Conservation (phyloP, 2,113 vertebrate genomes). For the Cyprinodon variegatus region DNA sequence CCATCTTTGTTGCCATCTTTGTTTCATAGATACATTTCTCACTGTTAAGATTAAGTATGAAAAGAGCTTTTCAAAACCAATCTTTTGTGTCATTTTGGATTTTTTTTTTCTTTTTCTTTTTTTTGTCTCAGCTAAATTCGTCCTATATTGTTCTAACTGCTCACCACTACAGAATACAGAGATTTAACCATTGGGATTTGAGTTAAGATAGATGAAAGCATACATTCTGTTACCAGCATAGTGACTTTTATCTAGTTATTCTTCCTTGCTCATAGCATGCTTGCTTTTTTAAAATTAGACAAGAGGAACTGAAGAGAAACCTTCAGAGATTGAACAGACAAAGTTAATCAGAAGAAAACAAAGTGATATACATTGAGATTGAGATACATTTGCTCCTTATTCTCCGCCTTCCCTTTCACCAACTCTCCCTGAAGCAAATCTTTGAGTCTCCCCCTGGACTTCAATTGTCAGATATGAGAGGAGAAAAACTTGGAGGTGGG, state of each 20-base stretch:
- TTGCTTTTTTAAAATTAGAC: conserved; percentile 66
- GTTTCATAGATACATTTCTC: conserved; percentile 1
- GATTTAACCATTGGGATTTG: conserved; percentile 19
- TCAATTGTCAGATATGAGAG: conserved; percentile 73
- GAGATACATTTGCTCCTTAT: conserved; percentile 44
- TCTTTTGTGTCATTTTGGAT: too few species aligned
- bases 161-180: conserved; percentile 12
- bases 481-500: conserved; percentile 52
- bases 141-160: conserved; percentile 28
- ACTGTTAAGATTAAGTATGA: neutral
- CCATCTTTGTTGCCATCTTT: conserved; percentile 9
- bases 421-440: conserved; percentile 67
- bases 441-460: conserved; percentile 68
- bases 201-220: conserved; percentile 61
- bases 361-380: conserved; percentile 67
- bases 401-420: conserved; percentile 43
- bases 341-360: conserved; percentile 77
- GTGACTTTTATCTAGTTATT: conserved; percentile 73
- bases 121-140: conserved; percentile 20
- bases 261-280: conserved; percentile 56
- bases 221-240: conserved; percentile 45
- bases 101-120: conserved; percentile 2
- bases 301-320: conserved; percentile 68
- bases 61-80: neutral
- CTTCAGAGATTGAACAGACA: conserved; percentile 79